Percentiles rank a stretch among this genome's conserved stretches.
Conservation (phyloP, 2,113 vertebrate species). For the Nothocercus nigrocapillus region DNA sequence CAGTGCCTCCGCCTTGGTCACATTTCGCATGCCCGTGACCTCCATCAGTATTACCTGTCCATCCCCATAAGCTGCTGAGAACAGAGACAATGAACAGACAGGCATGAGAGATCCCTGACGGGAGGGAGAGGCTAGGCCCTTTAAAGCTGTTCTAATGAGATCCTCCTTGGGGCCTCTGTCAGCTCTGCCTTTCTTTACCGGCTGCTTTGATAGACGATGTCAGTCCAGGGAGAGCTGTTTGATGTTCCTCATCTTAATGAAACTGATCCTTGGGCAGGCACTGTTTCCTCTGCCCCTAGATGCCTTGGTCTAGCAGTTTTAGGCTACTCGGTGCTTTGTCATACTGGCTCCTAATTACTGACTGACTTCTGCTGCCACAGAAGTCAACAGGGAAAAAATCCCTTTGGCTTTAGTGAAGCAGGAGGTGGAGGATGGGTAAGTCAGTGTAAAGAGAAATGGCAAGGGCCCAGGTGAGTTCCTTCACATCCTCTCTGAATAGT, state of each 20-base stretch:
- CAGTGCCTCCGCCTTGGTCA: neutral
- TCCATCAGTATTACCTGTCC: conserved; percentile 30
- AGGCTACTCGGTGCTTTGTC: conserved; percentile 54
- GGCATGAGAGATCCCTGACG: neutral
- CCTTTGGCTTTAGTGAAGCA: conserved; percentile 16
- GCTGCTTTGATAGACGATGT: conserved; percentile 67
- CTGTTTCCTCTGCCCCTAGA: conserved; percentile 50
- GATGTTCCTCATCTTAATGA: conserved; percentile 66
- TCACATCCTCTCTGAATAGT: neutral
- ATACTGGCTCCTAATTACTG: conserved; percentile 68
- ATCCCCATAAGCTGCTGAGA: conserved; percentile 12
- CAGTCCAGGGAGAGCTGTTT: conserved; percentile 44
- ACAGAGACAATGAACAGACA: conserved; percentile 1
- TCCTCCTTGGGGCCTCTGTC: conserved; percentile 60
- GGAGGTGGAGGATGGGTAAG: neutral
- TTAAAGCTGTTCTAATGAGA: conserved; percentile 64
- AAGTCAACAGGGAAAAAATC: conserved; percentile 43
- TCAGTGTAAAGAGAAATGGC: neutral
- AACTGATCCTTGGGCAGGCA: conserved; percentile 42
- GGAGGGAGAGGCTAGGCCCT: conserved; percentile 25
- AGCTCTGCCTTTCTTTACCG: conserved; percentile 60
- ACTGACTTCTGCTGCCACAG: conserved; percentile 25
- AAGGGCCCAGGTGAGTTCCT: neutral
- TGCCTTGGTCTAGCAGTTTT: conserved; percentile 15
- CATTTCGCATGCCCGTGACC: conserved; percentile 19